Evolutionary conservation across 2,113 vertebrate species (phyloP), one percentile per base, ranked within the genome.

Genomic region (Menidia beryllina): DNA sequence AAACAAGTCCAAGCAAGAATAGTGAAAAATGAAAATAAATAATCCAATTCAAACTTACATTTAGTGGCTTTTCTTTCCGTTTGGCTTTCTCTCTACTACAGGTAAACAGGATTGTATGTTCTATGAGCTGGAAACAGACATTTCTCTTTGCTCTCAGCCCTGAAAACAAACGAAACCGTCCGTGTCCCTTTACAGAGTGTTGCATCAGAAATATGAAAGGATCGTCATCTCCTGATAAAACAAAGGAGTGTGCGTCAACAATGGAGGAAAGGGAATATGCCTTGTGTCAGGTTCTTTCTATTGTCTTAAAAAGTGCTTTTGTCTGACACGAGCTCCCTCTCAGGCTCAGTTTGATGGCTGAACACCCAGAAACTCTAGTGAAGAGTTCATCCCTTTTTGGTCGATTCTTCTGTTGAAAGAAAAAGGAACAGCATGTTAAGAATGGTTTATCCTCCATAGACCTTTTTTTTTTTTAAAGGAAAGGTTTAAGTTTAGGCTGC

Each of bases 301-400:
- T 25, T n/a, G 19, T 1, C 17, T 6, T 68, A 41, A 20, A 54
- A 54, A 59, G 49, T 66, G 26, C 15, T 0, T 27, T 25, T 59
- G 71, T 49, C 69, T 23, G 38, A 53, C 59, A 58, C 51, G 52
- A 81, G 70, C 65, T 60, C 57, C 14, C 15, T 50, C 34, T 80
- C 30, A 21, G 15, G 50, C 34, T 80, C 30, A 21, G 15, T 1
- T 19, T 69, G 47, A 0, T 21, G 23, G 57, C 34, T 3, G 41
- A 21, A 41, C 30, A 45, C 36, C 8, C 4, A 4, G 11, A 13
- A 23, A 56, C 71, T 30, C 41, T 36, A n/a, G n/a, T n/a, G 51
- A 36, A 65, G 52, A 56, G 58, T 51, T 24, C 52, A 76, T 88
- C 84, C 87, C 86, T 89, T 86, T n/a, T 89, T 71, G 17, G 2